Percentiles rank a stretch among this genome's conserved stretches.
These are phyloP conservation scores for Drosophila varians DNA, from an alignment of 1,140 invertebrate genomes.

Conservation along the genomic window DNA sequence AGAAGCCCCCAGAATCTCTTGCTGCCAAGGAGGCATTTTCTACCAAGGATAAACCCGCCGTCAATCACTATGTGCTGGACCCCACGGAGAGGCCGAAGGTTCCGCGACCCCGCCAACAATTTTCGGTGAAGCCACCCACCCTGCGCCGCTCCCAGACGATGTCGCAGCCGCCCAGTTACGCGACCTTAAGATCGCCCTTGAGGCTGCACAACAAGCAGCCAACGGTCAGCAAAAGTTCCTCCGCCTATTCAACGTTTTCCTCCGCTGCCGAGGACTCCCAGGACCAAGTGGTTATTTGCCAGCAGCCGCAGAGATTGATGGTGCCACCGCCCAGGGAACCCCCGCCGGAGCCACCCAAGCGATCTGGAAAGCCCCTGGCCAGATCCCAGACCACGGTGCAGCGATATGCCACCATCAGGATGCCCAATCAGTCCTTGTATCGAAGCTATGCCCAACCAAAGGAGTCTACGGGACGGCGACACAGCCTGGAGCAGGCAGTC, in stretches of 20 bases:
- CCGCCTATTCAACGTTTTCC: slow-evolving; percentile 56
- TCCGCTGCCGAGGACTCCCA: slow-evolving; percentile 23
- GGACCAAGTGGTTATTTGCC: slow-evolving; percentile 61
- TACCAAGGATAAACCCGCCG: slow-evolving; percentile 5
- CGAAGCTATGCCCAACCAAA: not conserved
- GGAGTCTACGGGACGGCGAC: slow-evolving; percentile 18
- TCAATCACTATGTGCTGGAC: slow-evolving; percentile 76
- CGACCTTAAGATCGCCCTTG: slow-evolving; percentile 37
- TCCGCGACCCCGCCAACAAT: slow-evolving; percentile 70
- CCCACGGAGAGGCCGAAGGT: slow-evolving; percentile 59
- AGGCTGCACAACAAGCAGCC: slow-evolving; percentile 11
- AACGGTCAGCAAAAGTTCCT: slow-evolving; percentile 38
- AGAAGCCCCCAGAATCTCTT: not conserved
- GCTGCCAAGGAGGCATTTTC: not conserved
- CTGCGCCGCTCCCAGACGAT: slow-evolving; percentile 75
- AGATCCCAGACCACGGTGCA: slow-evolving; percentile 64
- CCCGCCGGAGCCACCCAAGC: slow-evolving; percentile 50
- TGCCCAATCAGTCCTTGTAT: slow-evolving; percentile 58
- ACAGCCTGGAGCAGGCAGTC: slow-evolving; percentile 62
- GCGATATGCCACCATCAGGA: slow-evolving; percentile 68
- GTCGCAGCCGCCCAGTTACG: slow-evolving; percentile 56
- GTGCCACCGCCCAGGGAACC: slow-evolving; percentile 62
- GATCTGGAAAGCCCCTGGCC: slow-evolving; percentile 39
- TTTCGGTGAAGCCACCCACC: slow-evolving; percentile 70
- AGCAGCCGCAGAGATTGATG: slow-evolving; percentile 62